Conservation (phyloP, 2,113 vertebrate species). For the Prolemur simus region DNA sequence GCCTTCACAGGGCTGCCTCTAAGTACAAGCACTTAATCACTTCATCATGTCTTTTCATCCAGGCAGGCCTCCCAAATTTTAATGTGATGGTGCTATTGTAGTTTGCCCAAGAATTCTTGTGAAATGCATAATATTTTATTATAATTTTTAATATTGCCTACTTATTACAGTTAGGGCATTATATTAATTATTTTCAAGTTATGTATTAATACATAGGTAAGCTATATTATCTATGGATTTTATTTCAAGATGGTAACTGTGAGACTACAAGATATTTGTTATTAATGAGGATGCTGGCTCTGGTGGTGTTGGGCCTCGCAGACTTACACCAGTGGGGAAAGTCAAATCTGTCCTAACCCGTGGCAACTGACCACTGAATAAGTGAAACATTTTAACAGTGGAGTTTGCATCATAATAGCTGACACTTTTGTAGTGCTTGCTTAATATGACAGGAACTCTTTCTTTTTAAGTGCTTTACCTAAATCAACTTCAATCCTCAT, state of each 20-base stretch:
- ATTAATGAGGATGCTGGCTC: not conserved
- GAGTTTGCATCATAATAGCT: not conserved
- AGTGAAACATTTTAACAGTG: not conserved
- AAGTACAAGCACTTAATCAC: too few relatives aligned
- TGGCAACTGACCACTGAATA: not conserved
- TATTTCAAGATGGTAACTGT: not conserved
- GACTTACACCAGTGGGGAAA: not conserved
- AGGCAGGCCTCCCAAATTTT: not conserved
- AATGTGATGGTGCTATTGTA: not conserved
- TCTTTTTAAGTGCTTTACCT: not conserved
- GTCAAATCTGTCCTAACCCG: not conserved
- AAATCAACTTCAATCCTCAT: not conserved
- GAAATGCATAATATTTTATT: not conserved
- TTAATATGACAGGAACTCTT: not conserved
- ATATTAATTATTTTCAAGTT: not conserved
- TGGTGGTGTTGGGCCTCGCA: not conserved
- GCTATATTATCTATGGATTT: not conserved
- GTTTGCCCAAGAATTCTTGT: not conserved
- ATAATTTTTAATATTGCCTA: not conserved
- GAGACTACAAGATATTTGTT: not conserved
- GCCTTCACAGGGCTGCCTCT: not conserved
- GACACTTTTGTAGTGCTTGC: not conserved
- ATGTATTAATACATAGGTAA: not conserved
- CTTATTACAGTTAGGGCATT: not conserved
- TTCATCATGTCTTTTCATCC: not conserved